Conservation (phyloP, 2,113 vertebrate species). For the Zosterops borbonicus region DNA sequence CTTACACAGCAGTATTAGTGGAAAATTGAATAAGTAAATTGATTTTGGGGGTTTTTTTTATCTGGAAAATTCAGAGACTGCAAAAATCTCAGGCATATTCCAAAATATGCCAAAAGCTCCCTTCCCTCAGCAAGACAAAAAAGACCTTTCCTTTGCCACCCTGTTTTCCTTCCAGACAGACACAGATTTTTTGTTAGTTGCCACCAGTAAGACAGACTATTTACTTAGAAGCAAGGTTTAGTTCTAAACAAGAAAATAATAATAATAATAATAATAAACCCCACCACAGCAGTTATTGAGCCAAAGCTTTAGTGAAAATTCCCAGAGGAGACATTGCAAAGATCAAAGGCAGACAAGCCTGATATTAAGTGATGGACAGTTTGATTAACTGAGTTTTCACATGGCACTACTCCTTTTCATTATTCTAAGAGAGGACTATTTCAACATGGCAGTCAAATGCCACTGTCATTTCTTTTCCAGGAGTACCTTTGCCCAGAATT, state of each 20-base stretch:
- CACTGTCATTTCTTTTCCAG: neutral
- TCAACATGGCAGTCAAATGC: neutral
- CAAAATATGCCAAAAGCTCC: neutral
- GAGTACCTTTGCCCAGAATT: neutral
- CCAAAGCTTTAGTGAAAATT: neutral
- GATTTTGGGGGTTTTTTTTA: neutral
- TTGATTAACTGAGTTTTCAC: slow-evolving; percentile 30
- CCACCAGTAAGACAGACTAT: neutral
- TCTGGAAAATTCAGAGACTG: neutral
- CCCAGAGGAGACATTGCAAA: neutral
- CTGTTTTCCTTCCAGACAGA: neutral
- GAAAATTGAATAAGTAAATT: neutral
- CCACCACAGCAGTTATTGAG: neutral
- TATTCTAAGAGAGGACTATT: neutral
- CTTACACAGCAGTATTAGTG: neutral
- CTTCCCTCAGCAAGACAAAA: neutral
- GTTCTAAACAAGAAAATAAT: neutral
- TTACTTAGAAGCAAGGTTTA: neutral
- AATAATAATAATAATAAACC: neutral
- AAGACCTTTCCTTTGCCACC: neutral
- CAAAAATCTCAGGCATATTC: neutral
- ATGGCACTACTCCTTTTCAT: neutral
- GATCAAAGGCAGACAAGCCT: neutral
- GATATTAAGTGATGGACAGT: neutral
- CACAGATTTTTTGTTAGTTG: neutral